phyloP scores from a whole-genome alignment of 2,113 vertebrate genomes.

The Alethe castanea region DNA sequence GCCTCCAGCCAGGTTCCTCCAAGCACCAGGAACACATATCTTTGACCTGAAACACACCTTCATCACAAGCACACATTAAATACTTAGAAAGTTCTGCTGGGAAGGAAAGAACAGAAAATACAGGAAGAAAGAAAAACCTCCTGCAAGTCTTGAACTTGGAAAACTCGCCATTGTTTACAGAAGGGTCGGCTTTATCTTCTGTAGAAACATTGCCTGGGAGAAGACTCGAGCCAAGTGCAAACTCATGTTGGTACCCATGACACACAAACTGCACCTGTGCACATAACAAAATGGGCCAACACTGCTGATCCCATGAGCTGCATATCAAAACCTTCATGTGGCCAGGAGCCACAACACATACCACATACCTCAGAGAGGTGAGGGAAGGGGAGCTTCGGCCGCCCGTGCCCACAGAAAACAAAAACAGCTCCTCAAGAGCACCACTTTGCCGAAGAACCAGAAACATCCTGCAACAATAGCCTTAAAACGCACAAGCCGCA shows the following conservation, averaged over 20 bases:
- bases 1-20: background rate
- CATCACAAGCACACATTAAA: background rate
- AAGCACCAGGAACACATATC: fast-evolving
- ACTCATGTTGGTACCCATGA: fast-evolving
- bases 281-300: background rate
- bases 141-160: background rate
- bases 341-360: background rate
- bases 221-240: background rate
- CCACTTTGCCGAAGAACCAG: background rate
- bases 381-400: background rate
- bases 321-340: background rate
- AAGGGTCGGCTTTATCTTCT: background rate
- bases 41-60: background rate
- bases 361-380: background rate
- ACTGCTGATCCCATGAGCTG: background rate
- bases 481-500: background rate
- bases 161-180: background rate
- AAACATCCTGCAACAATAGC: background rate
- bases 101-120: background rate
- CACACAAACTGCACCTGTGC: background rate
- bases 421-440: background rate
- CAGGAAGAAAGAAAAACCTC: background rate
- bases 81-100: background rate
- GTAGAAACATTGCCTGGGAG: fast-evolving
- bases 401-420: fast-evolving